phyloP scores from a whole-genome alignment of 2,113 vertebrate species.

The Eolophus roseicapilla region DNA sequence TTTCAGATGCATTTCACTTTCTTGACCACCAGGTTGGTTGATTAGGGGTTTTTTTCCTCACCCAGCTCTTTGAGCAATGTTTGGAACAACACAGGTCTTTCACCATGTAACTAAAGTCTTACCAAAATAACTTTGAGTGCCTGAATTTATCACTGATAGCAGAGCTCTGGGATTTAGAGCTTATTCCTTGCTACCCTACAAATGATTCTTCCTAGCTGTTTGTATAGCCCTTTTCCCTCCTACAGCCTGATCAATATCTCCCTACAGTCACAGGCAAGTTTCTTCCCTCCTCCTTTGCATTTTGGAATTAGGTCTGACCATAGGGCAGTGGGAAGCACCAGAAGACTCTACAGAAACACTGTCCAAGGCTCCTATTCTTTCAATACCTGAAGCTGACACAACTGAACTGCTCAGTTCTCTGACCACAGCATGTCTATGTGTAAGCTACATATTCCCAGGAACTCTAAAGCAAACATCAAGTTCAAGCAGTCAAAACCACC shows the following conservation, averaged over 20 bases:
- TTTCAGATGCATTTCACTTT: neutral
- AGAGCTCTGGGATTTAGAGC: neutral
- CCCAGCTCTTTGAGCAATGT: neutral
- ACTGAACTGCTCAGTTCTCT: neutral
- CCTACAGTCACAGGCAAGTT: neutral
- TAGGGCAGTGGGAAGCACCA: neutral
- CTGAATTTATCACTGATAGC: neutral
- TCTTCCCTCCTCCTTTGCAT: neutral
- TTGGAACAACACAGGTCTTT: neutral
- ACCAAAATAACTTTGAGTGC: neutral
- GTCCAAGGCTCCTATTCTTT: neutral
- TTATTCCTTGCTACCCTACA: neutral
- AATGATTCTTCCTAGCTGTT: neutral
- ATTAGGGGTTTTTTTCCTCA: neutral
- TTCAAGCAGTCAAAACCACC: neutral
- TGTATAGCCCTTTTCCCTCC: neutral
- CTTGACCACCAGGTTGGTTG: neutral
- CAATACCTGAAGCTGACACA: neutral
- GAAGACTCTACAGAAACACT: neutral
- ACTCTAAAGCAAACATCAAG: neutral
- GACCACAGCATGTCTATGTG: neutral
- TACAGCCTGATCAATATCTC: neutral
- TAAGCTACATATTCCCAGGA: neutral
- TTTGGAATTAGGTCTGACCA: neutral
- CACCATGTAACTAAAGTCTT: neutral